Percentiles rank a stretch among this genome's conserved stretches.
These are phyloP conservation scores for Pangasius larnaudii DNA, from an alignment of 2,797 vertebrate genomes.

Conservation along the genomic window DNA sequence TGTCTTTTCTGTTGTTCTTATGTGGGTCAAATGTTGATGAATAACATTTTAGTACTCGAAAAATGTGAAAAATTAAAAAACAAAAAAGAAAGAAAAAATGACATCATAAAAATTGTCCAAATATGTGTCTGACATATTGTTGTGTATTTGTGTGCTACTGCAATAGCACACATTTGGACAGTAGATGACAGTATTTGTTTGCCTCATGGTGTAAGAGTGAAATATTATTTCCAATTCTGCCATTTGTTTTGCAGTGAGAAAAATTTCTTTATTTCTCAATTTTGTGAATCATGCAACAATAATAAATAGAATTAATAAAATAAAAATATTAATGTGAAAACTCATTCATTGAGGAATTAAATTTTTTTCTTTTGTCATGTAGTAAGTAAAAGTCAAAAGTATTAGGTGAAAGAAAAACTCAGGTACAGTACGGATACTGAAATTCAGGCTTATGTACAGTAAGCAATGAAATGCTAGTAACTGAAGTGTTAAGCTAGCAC, in stretches of 20 bases:
- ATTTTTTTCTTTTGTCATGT: background rate
- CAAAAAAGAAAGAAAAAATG: background rate
- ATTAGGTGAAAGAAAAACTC: background rate
- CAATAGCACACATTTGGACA: constrained; percentile 3
- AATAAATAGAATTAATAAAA: background rate
- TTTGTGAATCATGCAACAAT: background rate
- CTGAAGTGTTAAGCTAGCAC: background rate
- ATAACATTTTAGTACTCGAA: background rate
- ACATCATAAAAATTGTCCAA: background rate
- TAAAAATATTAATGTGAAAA: background rate
- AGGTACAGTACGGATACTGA: background rate
- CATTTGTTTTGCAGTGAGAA: background rate
- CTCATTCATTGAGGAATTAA: background rate
- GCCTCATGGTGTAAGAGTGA: background rate
- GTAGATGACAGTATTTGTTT: constrained; percentile 43
- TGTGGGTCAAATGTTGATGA: background rate
- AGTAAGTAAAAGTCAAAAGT: background rate
- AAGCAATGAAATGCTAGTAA: background rate
- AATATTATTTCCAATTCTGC: background rate
- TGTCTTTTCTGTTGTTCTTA: constrained; percentile 14
- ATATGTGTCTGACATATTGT: background rate
- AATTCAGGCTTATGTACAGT: background rate
- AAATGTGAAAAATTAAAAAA: background rate
- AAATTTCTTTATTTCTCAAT: background rate
- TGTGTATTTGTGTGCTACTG: background rate